Percentiles rank a stretch among this genome's conserved stretches.
These are phyloP conservation scores for Drosophila engyochracea DNA, from an alignment of 2,888 invertebrate genomes.

Conservation along the genomic window DNA sequence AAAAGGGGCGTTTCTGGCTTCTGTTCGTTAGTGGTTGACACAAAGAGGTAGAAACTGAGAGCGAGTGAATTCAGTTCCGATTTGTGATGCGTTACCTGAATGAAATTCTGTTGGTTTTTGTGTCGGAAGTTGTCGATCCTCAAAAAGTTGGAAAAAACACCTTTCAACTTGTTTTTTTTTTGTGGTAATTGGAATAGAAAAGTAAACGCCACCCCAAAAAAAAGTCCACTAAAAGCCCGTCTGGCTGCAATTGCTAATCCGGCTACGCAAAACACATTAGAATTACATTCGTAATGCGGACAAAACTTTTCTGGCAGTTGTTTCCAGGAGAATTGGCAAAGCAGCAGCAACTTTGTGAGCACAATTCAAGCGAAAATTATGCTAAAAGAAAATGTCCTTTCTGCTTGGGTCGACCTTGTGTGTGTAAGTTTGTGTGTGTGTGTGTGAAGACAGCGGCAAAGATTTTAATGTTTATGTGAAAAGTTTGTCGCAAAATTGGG, in stretches of 20 bases:
- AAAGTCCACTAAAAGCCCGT: not conserved
- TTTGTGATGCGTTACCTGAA: constrained; percentile 62
- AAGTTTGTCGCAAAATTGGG: constrained; percentile 72
- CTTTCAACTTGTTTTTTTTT: constrained; percentile 58
- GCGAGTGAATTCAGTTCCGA: constrained; percentile 42
- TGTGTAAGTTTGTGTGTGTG: constrained; percentile 1
- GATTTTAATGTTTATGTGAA: constrained; percentile 82
- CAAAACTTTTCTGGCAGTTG: constrained; percentile 61
- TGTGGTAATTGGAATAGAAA: constrained; percentile 30
- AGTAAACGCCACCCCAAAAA: not conserved
- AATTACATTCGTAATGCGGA: constrained; percentile 42
- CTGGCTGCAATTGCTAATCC: constrained; percentile 58
- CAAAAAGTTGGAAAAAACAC: constrained; percentile 55
- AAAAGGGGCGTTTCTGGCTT: constrained; percentile 68
- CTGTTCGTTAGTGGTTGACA: constrained; percentile 66
- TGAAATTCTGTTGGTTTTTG: constrained; percentile 11
- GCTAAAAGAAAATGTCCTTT: constrained; percentile 79
- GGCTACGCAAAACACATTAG: constrained; percentile 50
- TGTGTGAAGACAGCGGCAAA: constrained; percentile 55
- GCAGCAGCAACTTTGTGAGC: constrained; percentile 66
- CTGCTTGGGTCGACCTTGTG: constrained; percentile 17
- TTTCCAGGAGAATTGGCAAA: constrained; percentile 62
- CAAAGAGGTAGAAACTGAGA: not conserved
- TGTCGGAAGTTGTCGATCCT: constrained; percentile 37
- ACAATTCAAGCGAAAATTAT: constrained; percentile 71